These are phyloP conservation scores for Syritta pipiens DNA, from an alignment of 2,888 invertebrate species.

Conservation along the genomic window DNA sequence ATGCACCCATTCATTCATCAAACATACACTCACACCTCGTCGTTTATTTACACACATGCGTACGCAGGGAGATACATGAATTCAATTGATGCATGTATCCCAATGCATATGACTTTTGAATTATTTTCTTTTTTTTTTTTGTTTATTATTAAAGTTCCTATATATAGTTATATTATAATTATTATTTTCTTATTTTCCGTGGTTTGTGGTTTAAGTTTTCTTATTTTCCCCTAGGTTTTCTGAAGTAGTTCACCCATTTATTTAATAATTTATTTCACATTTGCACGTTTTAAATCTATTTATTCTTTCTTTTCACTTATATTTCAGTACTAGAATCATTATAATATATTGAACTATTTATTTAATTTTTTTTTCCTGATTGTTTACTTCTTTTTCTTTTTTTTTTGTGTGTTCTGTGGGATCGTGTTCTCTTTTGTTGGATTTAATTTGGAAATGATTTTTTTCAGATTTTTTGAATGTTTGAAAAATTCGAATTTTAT, in stretches of 20 bases:
- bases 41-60: background rate
- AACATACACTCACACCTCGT: background rate
- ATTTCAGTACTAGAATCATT: slow-evolving; percentile 4
- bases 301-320: slow-evolving; percentile 9
- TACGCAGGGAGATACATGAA: background rate
- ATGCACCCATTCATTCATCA: background rate
- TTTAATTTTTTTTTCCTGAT: background rate
- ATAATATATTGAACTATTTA: slow-evolving; percentile 17
- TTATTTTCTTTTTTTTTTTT: slow-evolving; percentile 29
- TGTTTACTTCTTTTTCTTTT: no score
- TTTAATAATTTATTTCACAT: no score
- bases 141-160: no score
- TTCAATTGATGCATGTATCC: background rate
- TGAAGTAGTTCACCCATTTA: no score
- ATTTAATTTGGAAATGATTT: no score
- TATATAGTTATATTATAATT: no score
- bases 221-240: no score
- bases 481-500: no score
- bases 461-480: no score
- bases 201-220: background rate
- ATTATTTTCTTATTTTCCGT: background rate
- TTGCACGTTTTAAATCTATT: slow-evolving; percentile 12
- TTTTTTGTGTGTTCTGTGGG: no score
- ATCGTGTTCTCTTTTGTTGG: no score
- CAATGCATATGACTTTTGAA: background rate